phyloP scores from a whole-genome alignment of 2,888 invertebrate genomes.

The Drosophila borborema region DNA sequence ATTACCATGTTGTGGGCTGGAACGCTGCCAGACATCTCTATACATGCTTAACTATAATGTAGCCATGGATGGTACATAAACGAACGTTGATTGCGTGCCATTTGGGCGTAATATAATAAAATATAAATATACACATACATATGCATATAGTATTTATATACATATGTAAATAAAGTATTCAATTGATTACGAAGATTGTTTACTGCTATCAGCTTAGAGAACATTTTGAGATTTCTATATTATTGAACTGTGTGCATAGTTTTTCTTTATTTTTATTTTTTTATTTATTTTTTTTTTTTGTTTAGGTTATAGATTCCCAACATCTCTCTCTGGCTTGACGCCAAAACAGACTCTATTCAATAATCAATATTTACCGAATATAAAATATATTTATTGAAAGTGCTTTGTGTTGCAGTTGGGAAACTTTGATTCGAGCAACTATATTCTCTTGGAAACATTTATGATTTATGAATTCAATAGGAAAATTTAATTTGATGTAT shows the following conservation, averaged over 20 bases:
- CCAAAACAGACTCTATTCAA: too few relatives aligned
- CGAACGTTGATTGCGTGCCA: background rate
- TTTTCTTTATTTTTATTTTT: too few relatives aligned
- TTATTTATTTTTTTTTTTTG: too few relatives aligned
- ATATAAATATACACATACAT: background rate
- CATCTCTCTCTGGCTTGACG: too few relatives aligned
- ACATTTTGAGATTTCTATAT: too few relatives aligned
- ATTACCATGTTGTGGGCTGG: constrained; percentile 21
- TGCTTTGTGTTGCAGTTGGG: background rate
- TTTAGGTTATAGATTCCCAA: too few relatives aligned
- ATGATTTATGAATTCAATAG: background rate
- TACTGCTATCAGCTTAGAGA: background rate
- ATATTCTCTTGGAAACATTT: background rate
- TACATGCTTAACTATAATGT: background rate
- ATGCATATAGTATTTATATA: background rate
- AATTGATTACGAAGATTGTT: background rate
- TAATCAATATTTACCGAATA: too few relatives aligned
- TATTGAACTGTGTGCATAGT: too few relatives aligned
- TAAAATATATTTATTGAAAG: too few relatives aligned
- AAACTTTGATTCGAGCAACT: background rate
- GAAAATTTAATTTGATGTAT: background rate
- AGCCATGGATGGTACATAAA: constrained; percentile 1
- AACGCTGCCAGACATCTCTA: constrained; percentile 9
- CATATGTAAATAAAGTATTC: background rate
- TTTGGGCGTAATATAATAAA: background rate